Conservation (phyloP, 2,888 invertebrate species). For the Drosophila percnosoma region DNA sequence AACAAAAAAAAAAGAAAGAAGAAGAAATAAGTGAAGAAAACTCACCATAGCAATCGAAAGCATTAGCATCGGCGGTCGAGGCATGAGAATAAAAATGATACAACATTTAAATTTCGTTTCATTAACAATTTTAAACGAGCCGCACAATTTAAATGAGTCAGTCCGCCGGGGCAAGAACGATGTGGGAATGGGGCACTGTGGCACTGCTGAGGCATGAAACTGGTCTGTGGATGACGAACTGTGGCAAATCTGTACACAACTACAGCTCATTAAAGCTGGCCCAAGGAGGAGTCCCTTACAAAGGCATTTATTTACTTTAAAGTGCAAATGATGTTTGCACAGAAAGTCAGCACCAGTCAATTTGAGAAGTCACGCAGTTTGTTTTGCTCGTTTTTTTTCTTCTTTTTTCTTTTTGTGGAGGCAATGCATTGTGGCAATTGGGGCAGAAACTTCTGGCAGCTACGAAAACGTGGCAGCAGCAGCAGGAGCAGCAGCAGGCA, state of each 20-base stretch:
- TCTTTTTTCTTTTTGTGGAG: neutral
- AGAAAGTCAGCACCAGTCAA: slow-evolving; percentile 41
- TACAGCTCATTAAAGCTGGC: slow-evolving; percentile 71
- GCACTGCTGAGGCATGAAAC: slow-evolving; percentile 35
- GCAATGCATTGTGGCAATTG: slow-evolving; percentile 57
- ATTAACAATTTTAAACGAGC: slow-evolving; percentile 57
- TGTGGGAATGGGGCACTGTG: neutral
- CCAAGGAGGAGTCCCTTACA: slow-evolving; percentile 10
- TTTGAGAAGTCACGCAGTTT: slow-evolving; percentile 63
- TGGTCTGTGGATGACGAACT: slow-evolving; percentile 32
- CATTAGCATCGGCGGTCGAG: slow-evolving; percentile 21
- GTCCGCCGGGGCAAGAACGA: neutral
- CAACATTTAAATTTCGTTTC: slow-evolving; percentile 69
- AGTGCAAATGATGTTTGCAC: slow-evolving; percentile 36
- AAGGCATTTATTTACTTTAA: slow-evolving; percentile 57
- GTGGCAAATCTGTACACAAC: slow-evolving; percentile 63
- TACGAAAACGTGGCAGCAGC: slow-evolving; percentile 48
- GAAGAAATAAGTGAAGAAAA: slow-evolving; percentile 11
- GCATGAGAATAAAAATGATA: slow-evolving; percentile 44
- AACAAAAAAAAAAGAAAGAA: slow-evolving; percentile 4
- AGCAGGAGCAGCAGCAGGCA: slow-evolving; percentile 9
- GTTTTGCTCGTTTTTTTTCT: neutral
- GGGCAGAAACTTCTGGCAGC: slow-evolving; percentile 50
- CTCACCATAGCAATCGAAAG: slow-evolving; percentile 55
- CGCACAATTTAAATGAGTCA: slow-evolving; percentile 14